Conservation (phyloP, 2,888 invertebrate genomes). For the Cryptocephalus moraei region DNA sequence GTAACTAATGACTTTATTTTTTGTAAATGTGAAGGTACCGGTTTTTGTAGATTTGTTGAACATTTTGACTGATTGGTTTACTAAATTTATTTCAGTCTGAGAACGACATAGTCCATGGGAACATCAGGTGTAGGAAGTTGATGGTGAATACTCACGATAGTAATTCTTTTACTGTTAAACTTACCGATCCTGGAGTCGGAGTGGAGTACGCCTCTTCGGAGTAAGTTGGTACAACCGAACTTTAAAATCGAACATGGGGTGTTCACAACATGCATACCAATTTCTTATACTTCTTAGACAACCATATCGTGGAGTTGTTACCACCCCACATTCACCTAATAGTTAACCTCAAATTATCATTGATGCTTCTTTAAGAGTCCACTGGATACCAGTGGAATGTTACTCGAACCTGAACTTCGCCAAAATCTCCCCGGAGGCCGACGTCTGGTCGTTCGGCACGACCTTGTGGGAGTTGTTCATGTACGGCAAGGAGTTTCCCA, state of each 20-base stretch:
- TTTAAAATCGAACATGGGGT: too few species aligned
- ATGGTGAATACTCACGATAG: constrained; percentile 66
- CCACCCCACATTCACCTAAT: too few species aligned
- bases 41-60: too few species aligned
- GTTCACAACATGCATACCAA: too few species aligned
- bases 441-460: constrained; percentile 88
- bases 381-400: constrained; percentile 85
- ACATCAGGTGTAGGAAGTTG: constrained; percentile 72
- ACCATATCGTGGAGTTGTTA: too few species aligned
- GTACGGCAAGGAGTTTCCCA: constrained; percentile 46
- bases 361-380: constrained; percentile 47
- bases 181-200: constrained; percentile 72
- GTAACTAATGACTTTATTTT: too few species aligned
- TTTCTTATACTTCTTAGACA: too few species aligned
- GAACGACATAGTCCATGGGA: constrained; percentile 73
- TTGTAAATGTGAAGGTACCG: too few species aligned
- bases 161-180: constrained; percentile 62
- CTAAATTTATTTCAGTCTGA: constrained; percentile 48
- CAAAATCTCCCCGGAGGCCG: constrained; percentile 59
- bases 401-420: constrained; percentile 59
- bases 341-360: too few species aligned
- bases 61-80: too few species aligned
- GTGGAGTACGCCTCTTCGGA: constrained; percentile 50
- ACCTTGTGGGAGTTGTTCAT: constrained; percentile 90
- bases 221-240: constrained; percentile 43